These are phyloP conservation scores for Mesoclemmys tuberculata DNA, from an alignment of 2,113 vertebrate genomes.

Conservation along the genomic window DNA sequence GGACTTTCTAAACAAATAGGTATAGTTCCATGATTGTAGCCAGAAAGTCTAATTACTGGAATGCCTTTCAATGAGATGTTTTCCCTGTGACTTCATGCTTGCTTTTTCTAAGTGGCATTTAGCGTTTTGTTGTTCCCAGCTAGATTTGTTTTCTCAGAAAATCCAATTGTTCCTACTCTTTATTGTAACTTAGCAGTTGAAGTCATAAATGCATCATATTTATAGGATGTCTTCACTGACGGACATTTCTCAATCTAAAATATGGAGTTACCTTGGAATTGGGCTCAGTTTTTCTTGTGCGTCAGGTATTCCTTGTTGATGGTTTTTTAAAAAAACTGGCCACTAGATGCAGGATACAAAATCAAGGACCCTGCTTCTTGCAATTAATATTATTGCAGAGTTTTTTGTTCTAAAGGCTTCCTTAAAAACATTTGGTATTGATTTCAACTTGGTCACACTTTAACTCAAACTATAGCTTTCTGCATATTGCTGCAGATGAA, in stretches of 20 bases:
- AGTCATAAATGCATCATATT: neutral
- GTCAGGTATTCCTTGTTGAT: neutral
- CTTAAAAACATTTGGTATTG: neutral
- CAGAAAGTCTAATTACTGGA: neutral
- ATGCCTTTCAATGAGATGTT: neutral
- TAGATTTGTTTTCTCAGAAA: neutral
- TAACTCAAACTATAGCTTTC: neutral
- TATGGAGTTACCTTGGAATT: neutral
- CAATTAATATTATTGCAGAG: neutral
- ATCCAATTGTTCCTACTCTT: neutral
- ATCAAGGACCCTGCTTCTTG: neutral
- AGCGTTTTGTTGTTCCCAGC: neutral
- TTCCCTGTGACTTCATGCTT: neutral
- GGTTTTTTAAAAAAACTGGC: neutral
- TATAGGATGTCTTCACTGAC: neutral
- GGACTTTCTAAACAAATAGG: neutral
- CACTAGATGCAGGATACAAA: neutral
- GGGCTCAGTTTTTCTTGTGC: neutral
- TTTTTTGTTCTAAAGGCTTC: neutral
- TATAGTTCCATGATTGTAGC: neutral
- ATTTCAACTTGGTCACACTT: neutral
- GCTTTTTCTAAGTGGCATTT: neutral
- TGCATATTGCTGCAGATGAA: neutral
- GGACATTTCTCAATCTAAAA: neutral
- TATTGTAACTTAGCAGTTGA: neutral